These are phyloP conservation scores for Tauraco erythrolophus DNA, from an alignment of 2,113 vertebrate genomes.

Conservation along the genomic window DNA sequence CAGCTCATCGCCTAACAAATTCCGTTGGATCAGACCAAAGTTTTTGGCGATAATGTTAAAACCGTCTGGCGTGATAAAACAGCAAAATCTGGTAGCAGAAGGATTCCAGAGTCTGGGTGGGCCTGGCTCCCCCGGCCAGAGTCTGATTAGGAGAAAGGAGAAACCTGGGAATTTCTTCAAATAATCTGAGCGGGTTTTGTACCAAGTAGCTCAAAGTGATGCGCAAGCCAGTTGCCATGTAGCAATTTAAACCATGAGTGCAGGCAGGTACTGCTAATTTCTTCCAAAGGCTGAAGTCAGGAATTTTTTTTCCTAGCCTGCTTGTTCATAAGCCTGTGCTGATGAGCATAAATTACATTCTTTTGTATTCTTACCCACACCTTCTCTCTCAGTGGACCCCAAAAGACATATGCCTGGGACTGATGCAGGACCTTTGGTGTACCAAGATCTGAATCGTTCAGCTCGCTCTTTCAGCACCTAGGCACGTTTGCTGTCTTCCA, in stretches of 20 bases:
- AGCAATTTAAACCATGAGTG: neutral
- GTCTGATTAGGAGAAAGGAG: neutral
- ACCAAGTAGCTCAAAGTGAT: neutral
- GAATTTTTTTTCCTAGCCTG: neutral
- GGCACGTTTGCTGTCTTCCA: neutral
- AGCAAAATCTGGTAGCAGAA: neutral
- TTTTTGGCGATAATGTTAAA: neutral
- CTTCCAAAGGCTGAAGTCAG: neutral
- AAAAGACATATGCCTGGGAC: neutral
- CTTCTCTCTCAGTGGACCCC: neutral
- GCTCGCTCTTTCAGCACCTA: rapidly evolving
- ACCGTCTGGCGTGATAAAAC: neutral
- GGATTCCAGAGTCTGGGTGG: neutral
- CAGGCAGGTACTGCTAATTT: neutral
- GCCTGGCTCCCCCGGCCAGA: neutral
- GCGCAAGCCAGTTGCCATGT: neutral
- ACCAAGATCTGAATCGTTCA: neutral
- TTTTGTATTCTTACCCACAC: neutral
- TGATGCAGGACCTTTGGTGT: neutral
- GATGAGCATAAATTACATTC: neutral
- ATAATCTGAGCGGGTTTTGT: neutral
- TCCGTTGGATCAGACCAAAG: rapidly evolving
- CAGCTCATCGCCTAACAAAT: neutral
- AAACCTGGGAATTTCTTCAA: neutral
- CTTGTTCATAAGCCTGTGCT: neutral